These are phyloP conservation scores for Paramormyrops hopkinsi DNA, from an alignment of 2,797 vertebrate genomes.

Conservation along the genomic window DNA sequence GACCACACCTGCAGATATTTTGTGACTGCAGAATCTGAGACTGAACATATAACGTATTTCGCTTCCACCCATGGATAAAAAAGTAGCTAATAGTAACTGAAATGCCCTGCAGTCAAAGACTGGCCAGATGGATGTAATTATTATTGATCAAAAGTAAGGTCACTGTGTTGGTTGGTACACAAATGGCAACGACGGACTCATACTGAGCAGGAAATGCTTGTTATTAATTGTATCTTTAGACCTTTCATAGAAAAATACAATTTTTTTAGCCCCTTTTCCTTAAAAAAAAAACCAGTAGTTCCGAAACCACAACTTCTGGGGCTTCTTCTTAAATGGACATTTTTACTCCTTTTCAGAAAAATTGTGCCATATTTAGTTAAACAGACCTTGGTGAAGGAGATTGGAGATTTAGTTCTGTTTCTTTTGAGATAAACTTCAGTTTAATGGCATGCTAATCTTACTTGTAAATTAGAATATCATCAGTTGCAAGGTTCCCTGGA, in stretches of 20 bases:
- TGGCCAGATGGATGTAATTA: not conserved
- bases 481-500: not conserved
- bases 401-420: not conserved
- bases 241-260: not conserved
- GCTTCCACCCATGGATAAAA: not conserved
- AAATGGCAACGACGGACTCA: not conserved
- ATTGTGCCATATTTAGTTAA: not conserved
- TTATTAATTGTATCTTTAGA: not conserved
- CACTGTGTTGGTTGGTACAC: not conserved
- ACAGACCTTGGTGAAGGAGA: not conserved
- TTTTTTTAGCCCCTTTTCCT: not conserved
- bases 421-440: not conserved
- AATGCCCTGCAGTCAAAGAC: not conserved
- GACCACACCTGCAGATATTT: not conserved
- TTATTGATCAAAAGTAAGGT: not conserved
- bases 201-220: not conserved
- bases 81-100: not conserved
- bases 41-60: not conserved
- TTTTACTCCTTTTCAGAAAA: not conserved
- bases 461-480: not conserved
- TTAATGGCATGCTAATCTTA: not conserved
- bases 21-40: not conserved
- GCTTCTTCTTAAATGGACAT: not conserved
- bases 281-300: not conserved
- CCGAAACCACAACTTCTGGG: not conserved